Conservation (phyloP, 2,888 invertebrate species). For the Odontothrips loti region DNA sequence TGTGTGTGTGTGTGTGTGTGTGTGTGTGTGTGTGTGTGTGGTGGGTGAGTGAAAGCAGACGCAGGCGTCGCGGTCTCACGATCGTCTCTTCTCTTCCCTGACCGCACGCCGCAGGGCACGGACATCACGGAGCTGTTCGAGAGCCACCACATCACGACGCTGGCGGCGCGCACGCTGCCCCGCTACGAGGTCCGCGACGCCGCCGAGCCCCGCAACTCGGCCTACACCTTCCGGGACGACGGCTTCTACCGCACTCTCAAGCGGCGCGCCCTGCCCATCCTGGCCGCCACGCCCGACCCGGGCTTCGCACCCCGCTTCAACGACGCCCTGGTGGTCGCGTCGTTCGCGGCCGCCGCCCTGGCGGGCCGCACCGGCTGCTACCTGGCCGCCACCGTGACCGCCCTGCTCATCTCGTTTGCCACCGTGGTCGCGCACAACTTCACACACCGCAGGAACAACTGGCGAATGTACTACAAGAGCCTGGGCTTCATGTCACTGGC, state of each 20-base stretch:
- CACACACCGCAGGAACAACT: slow-evolving; percentile 69
- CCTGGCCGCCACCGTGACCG: slow-evolving; percentile 51
- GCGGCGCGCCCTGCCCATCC: slow-evolving; percentile 39
- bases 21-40: too few species aligned
- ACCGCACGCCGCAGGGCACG: slow-evolving; percentile 55
- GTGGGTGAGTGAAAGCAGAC: too few species aligned
- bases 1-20: too few species aligned
- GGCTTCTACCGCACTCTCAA: slow-evolving; percentile 72
- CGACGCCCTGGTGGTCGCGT: slow-evolving; percentile 47
- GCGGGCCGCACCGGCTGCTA: slow-evolving; percentile 38
- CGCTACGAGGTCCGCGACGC: slow-evolving; percentile 66
- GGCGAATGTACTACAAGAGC: slow-evolving; percentile 74
- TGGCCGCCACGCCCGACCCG: slow-evolving; percentile 37
- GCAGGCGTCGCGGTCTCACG: too few species aligned
- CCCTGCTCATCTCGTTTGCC: slow-evolving; percentile 56
- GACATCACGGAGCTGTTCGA: slow-evolving; percentile 80
- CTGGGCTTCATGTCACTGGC: slow-evolving; percentile 61
- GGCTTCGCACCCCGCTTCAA: slow-evolving; percentile 30
- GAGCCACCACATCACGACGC: slow-evolving; percentile 59
- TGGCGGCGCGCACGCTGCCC: slow-evolving; percentile 56
- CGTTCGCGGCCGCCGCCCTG: slow-evolving; percentile 44
- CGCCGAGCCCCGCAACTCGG: slow-evolving; percentile 59
- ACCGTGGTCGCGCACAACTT: slow-evolving; percentile 68
- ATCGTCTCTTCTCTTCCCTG: not conserved
- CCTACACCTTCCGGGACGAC: slow-evolving; percentile 66